A percentile compares a stretch with the other conserved stretches of the same genome.
phyloP scores from a whole-genome alignment of 2,113 vertebrate species.

The Heptranchias perlo region DNA sequence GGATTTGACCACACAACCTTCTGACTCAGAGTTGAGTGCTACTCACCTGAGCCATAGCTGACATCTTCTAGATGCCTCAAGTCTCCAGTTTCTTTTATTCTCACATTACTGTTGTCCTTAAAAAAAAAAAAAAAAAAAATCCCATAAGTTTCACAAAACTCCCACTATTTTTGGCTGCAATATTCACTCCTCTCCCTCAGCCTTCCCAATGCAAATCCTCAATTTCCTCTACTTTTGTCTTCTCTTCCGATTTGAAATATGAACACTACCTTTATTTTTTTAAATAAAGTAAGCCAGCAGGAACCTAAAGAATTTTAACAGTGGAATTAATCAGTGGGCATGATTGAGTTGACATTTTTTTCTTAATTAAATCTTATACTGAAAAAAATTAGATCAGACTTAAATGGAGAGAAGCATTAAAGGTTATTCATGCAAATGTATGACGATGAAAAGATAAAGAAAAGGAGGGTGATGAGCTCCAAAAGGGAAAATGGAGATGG shows the following conservation, averaged over 20 bases:
- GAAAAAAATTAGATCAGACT: background rate
- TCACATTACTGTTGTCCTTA: background rate
- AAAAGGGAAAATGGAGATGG: background rate
- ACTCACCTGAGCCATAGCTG: background rate
- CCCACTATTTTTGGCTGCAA: background rate
- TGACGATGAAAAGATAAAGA: background rate
- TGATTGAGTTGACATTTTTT: constrained; percentile 5
- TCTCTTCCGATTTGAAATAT: background rate
- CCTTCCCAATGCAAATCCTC: background rate
- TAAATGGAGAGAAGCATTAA: background rate
- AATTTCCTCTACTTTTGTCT: background rate
- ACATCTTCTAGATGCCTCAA: background rate
- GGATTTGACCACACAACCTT: background rate
- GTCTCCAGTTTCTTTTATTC: background rate
- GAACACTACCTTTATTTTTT: background rate
- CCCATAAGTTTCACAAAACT: background rate
- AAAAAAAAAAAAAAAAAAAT: background rate
- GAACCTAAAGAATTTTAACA: background rate
- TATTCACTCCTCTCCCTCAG: background rate
- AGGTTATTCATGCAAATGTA: background rate
- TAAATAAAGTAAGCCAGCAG: background rate
- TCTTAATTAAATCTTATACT: constrained; percentile 20
- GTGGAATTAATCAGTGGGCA: background rate
- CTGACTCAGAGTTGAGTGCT: background rate
- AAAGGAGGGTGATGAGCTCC: background rate